Percentiles rank a stretch among this genome's conserved stretches.
Evolutionary conservation across 1,140 invertebrate genomes (phyloP).

Genomic region (Triops cancriformis): DNA sequence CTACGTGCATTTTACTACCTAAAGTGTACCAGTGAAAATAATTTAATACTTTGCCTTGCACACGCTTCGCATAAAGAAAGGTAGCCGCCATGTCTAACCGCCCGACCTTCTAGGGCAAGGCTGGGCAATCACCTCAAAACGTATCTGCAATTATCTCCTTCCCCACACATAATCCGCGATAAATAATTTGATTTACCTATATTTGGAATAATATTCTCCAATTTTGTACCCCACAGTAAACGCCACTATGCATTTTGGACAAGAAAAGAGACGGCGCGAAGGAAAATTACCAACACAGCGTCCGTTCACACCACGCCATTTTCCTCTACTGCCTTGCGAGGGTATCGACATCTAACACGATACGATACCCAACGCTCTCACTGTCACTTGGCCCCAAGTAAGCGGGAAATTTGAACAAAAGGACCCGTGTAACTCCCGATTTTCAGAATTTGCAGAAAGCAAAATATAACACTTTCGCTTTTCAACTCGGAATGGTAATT

Average conservation of each 20-base stretch:
- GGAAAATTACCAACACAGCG: background rate
- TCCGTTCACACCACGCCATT: conserved; percentile 2
- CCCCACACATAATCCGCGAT: background rate
- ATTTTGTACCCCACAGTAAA: conserved; percentile 1
- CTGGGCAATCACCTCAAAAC: background rate
- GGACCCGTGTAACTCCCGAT: background rate
- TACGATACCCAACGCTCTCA: background rate
- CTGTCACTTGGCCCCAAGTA: background rate
- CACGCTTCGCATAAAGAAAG: background rate
- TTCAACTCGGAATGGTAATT: background rate
- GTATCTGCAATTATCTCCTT: background rate
- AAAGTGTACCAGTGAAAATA: background rate
- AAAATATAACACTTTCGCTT: background rate
- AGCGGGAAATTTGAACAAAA: background rate
- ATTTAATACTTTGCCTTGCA: background rate
- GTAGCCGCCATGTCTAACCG: background rate
- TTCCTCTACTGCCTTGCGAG: background rate
- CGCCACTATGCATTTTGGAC: conserved; percentile 12
- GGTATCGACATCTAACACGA: background rate
- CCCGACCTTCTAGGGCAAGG: background rate
- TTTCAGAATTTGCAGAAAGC: background rate
- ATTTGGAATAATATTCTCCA: conserved; percentile 11
- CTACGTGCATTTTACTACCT: background rate
- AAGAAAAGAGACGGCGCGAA: background rate
- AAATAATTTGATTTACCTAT: conserved; percentile 14